Percentiles rank a stretch among this genome's conserved stretches.
These are phyloP conservation scores for Thymelicus acteon DNA, from an alignment of 2,888 invertebrate genomes.

Conservation along the genomic window DNA sequence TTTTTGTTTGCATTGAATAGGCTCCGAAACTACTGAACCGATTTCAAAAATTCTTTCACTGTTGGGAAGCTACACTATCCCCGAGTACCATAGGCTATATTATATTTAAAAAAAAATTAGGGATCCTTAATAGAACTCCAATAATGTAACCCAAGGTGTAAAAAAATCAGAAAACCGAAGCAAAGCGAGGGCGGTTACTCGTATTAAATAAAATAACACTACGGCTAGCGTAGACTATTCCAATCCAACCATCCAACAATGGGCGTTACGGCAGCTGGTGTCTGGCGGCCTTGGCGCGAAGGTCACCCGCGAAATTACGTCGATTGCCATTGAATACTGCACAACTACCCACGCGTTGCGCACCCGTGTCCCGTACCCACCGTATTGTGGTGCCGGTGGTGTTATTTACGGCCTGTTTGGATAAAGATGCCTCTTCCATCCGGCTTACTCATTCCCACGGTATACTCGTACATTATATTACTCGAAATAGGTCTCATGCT, in stretches of 20 bases:
- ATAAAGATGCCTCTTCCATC: background rate
- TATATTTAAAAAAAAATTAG: no score
- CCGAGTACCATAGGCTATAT: no score
- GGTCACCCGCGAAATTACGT: constrained; percentile 23
- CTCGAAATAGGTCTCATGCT: background rate
- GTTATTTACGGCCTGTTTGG: background rate
- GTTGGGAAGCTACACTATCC: no score
- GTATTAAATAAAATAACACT: background rate
- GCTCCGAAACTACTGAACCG: no score
- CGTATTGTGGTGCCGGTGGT: background rate
- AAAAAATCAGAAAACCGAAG: no score
- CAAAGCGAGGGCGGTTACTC: no score
- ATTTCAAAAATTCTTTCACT: no score
- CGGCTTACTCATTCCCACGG: background rate
- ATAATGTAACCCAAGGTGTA: no score
- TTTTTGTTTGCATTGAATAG: no score
- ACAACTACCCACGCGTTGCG: background rate
- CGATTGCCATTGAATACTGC: constrained; percentile 20
- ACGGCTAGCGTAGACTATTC: background rate
- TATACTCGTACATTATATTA: no score
- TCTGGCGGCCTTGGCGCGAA: constrained; percentile 14
- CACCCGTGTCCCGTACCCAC: background rate
- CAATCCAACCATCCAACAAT: constrained; percentile 14
- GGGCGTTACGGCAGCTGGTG: background rate
- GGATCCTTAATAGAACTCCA: no score